Base-by-base conservation (phyloP, 1,140 invertebrate genomes). In the Orussus abietinus region DNA sequence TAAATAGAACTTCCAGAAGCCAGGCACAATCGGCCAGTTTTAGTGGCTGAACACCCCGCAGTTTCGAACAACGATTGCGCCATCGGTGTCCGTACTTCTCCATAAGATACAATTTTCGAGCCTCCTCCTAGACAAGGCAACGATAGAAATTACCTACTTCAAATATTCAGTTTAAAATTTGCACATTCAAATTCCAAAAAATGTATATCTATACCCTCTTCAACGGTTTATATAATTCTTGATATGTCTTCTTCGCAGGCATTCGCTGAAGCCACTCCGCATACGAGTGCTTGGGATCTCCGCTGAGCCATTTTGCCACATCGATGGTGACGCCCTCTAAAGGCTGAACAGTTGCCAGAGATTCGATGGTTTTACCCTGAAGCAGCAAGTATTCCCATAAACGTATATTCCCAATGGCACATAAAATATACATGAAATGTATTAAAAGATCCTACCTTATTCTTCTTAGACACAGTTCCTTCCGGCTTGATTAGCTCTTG, bases 1-100 rank as follows among this genome's bases (percentile, higher is more conserved):
- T 94, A 62, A 96, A 96, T 45, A 96, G 77, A 5, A 96, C 84
- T 5, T 86, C 85, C 45, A 89, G 84, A 5, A 96, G 73, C 93
- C 93, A 96, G 3, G 86, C 86, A 1, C 80, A 78, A 43, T 83
- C 78, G 4, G 75, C 66, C 13, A 85, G 58, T 33, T 76, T 76
- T 2, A 82, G 45, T 1, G 71, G 67, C 29, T 74, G 58, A 5
- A 68, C 66, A 3, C 67, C 69, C 6, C 66, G 59, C 0, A 67
- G 37, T 25, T 57, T 57, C 32, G 64, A 49, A 14, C 66, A 74
- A 11, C 66, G 59, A 34, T 70, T 66, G 33, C 73, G 75, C 83
- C 83, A 86, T 3, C 75, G 72, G 30, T 72, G 72, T 0, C 77
- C 83, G 60, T 90, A 93, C 64, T 92, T 92, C 59, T 91, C 86